Conservation (phyloP, 2,113 vertebrate genomes). For the Myodes glareolus region DNA sequence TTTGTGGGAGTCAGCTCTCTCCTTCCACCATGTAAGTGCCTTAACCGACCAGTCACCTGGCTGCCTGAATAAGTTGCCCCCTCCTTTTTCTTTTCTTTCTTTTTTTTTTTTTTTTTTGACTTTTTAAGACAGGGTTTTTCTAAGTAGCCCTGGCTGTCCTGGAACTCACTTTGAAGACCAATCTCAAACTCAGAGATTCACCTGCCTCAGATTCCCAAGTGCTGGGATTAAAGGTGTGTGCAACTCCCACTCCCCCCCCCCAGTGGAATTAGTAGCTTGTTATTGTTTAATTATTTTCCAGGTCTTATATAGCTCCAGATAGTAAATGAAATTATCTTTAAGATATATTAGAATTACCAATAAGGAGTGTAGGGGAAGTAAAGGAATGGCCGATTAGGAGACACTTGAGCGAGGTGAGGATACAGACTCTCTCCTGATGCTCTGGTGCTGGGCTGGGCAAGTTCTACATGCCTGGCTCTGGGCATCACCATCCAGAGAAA, state of each 20-base stretch:
- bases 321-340: not conserved
- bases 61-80: not conserved
- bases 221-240: not conserved
- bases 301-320: not conserved
- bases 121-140: not conserved
- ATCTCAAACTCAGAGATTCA: not conserved
- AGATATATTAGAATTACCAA: slow-evolving; percentile 21
- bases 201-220: not conserved
- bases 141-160: not conserved
- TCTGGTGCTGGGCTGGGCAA: not conserved
- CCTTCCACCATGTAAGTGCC: not conserved
- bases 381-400: not conserved
- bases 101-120: not conserved
- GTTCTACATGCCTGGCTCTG: not conserved
- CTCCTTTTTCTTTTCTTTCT: too few species aligned
- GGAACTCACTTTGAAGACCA: not conserved
- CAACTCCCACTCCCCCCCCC: too few species aligned
- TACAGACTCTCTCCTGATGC: not conserved
- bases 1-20: too few species aligned
- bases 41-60: not conserved
- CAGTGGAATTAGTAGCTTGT: not conserved
- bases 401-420: not conserved
- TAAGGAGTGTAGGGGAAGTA: not conserved
- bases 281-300: slow-evolving; percentile 35
- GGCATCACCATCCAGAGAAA: slow-evolving; percentile 28